Percentiles rank a stretch among this genome's conserved stretches.
phyloP scores from a whole-genome alignment of 1,140 invertebrate species.

The Saccostrea echinata region DNA sequence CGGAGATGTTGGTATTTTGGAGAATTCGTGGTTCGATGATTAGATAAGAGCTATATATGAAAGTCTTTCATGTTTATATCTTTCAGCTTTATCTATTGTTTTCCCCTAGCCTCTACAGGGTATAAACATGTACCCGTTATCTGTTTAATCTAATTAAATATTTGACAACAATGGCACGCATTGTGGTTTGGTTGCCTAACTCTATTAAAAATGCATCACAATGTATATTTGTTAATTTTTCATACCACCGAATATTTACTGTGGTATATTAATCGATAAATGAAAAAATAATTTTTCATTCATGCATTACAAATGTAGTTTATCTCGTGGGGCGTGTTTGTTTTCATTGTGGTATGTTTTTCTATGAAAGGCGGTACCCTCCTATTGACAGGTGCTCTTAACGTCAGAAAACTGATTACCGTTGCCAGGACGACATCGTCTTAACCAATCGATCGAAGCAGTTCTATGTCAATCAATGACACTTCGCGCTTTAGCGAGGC shows the following conservation, averaged over 20 bases:
- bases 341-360: conserved; percentile 63
- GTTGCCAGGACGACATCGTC: conserved; percentile 68
- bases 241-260: background rate
- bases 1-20: conserved; percentile 23
- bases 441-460: conserved; percentile 64
- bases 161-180: conserved; percentile 2
- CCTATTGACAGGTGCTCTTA: conserved; percentile 35
- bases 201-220: background rate
- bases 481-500: conserved; percentile 70
- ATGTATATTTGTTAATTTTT: background rate
- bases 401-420: conserved; percentile 64
- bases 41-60: conserved; percentile 29
- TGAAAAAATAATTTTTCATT: background rate
- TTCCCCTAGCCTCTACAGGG: background rate
- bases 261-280: background rate
- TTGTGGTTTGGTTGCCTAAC: background rate
- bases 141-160: background rate
- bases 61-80: conserved; percentile 27
- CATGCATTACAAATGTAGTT: conserved; percentile 16
- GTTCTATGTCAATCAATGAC: conserved; percentile 70
- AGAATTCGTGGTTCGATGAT: conserved; percentile 10
- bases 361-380: conserved; percentile 58
- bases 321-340: conserved; percentile 61
- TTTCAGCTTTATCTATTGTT: conserved; percentile 7
- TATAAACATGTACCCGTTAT: conserved; percentile 27